These are phyloP conservation scores for Acromyrmex charruanus DNA, from an alignment of 1,140 invertebrate species.

Conservation along the genomic window DNA sequence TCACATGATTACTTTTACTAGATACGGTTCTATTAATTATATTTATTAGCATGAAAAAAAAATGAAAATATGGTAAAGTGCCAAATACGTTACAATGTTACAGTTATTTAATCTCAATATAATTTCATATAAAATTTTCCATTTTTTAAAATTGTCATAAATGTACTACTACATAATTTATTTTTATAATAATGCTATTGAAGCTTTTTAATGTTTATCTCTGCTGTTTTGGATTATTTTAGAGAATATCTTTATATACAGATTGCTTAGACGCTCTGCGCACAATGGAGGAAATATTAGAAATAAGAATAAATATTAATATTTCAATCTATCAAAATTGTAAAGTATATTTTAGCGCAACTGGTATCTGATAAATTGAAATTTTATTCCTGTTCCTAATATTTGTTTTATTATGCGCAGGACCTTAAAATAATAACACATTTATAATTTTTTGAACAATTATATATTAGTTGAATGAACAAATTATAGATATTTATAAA, in stretches of 20 bases:
- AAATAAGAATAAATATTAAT: too few species aligned
- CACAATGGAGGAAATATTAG: too few species aligned
- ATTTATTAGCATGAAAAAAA: slow-evolving; percentile 43
- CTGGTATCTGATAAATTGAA: too few species aligned
- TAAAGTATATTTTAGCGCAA: too few species aligned
- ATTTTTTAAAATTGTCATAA: slow-evolving; percentile 27
- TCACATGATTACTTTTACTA: slow-evolving; percentile 11
- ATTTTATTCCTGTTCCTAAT: too few species aligned
- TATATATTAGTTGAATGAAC: background rate
- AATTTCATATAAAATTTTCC: slow-evolving; percentile 44
- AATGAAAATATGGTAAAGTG: slow-evolving; percentile 40
- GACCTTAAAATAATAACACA: background rate
- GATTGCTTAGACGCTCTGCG: background rate
- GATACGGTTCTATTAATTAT: background rate
- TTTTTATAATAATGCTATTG: slow-evolving; percentile 48
- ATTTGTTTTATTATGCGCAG: too few species aligned
- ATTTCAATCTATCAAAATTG: too few species aligned
- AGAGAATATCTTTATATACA: background rate
- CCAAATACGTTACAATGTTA: slow-evolving; percentile 60
- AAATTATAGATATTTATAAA: slow-evolving; percentile 29
- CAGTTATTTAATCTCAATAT: slow-evolving; percentile 1
- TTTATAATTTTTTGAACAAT: background rate
- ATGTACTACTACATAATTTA: slow-evolving; percentile 38
- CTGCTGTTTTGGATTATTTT: background rate
- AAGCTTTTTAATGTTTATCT: slow-evolving; percentile 11